Evolutionary conservation across 2,888 invertebrate species (phyloP), one percentile per base, ranked within the genome.

Genomic region (Odontomyia ornata): DNA sequence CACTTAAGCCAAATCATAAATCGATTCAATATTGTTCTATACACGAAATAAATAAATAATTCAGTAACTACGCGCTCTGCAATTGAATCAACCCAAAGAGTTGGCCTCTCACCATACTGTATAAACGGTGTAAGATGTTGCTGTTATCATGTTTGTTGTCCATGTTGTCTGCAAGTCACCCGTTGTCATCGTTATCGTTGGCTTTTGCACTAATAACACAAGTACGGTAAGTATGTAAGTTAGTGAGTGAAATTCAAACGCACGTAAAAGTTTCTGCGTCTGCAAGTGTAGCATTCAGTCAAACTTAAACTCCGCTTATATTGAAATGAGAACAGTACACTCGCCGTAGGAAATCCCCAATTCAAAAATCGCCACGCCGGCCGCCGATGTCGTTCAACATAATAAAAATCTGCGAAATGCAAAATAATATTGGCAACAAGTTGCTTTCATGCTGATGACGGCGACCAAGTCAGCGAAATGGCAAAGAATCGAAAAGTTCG

Each of bases 1-100:
- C 72, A 72, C 56, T 56, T 72, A 73, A 73, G 23, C 60, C 73
- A 72, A 72, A 52, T 72, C 56, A 73, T 73, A 73, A 73, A 73
- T 73, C 60, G 73, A 57, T 60, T 36, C 30, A 23, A 73, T 73
- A 73, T 73, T 73, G 73, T 73, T 73, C 73, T 73, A 18, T 23
- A 57, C 57, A 57, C 60, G 73, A 73, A 73, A 73, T 56, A 57
- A 57, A 73, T 73, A 73, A 72, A 72, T 72, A 72, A 73, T 57
- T 73, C 60, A 57, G 57, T 36, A 36, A 57, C 30, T 73, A 57
- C 57, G 60, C 73, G 73, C 7, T 57, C 60, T 30, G 73, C 60
- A 73, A 57, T 4, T 73, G 57, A 73, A 73, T 73, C 30, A 36
- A 15, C 30, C n/a, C 71, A 56, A 23, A 21, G 46, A 72, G 60